Evolutionary conservation across 1,140 invertebrate genomes (phyloP), one percentile per base, ranked within the genome.

Genomic region (Sycobia sp.): DNA sequence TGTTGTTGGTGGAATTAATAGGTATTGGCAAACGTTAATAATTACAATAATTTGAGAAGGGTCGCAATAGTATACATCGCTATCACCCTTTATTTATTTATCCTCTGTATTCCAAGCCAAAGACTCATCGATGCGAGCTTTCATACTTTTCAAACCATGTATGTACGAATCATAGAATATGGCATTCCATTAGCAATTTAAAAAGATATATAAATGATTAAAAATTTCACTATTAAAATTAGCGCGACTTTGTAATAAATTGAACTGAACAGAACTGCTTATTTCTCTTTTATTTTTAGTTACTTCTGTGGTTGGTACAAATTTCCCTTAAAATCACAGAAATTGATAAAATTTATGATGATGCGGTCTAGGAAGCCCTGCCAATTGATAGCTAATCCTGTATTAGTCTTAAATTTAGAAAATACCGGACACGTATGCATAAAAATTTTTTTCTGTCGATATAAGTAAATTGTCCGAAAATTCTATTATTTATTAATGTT

Each of bases 241-340:
- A 36, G n/a, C 11, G 11, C n/a, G 3, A 36, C 3, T 36, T 36
- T 10, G n/a, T 14, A 10, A 36, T 13, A 36, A 36, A 36, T 13
- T 36, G 10, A 36, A 7, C 3, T 36, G n/a, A 3, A 36, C 3
- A 7, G 10, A 36, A 13, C 3, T 13, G 11, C 2, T 36, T 36
- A 36, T 36, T 36, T 36, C 11, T 27, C 39, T 39, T 25, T 38
- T 5, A 54, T 39, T 53, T 49, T 38, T 22, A 61, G 58, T 13
- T 61, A 61, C 18, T 22, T 34, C 10, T 61, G 36, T 5, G 36
- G 49, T 16, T 61, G 58, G 58, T 51, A 61, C 20, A 22, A 32
- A 13, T 44, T 53, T 18, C 39, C 58, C 4, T 18, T 16, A 36
- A 43, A 61, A 44, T 32, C 58, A 2, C 9, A 50, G 22, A 32